Percentiles rank a stretch among this genome's conserved stretches.
Evolutionary conservation across 2,888 invertebrate genomes (phyloP).

Genomic region (Napeogenes inachia): DNA sequence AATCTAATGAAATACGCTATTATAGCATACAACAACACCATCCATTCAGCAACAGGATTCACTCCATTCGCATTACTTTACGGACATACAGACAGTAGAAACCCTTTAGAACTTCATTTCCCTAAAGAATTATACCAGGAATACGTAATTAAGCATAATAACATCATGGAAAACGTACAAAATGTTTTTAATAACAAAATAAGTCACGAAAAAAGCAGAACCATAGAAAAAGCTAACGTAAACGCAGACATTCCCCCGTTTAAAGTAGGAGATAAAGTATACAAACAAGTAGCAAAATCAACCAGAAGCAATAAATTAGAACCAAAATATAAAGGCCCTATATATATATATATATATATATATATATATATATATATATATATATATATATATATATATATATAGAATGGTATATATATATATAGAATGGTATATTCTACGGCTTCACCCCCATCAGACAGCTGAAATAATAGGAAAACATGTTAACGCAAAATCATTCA

Average conservation of each 20-base stretch:
- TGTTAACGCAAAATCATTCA: no score
- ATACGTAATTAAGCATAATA: conserved; percentile 81
- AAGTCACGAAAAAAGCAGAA: conserved; percentile 20
- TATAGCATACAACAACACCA: conserved; percentile 26
- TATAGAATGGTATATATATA: no score
- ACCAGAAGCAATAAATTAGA: conserved; percentile 20
- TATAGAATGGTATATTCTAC: no score
- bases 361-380: no score
- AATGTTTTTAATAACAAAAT: conserved; percentile 9
- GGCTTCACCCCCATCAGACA: no score
- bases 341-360: no score
- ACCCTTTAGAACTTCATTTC: conserved; percentile 25
- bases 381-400: no score
- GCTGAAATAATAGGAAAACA: no score
- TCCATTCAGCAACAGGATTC: conserved; percentile 24
- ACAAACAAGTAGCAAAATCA: conserved; percentile 36
- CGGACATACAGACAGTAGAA: conserved; percentile 18
- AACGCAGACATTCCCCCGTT: conserved; percentile 27
- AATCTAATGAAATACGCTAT: conserved; percentile 9
- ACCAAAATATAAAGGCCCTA: no score
- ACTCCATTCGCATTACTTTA: conserved; percentile 28
- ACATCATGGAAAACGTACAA: neutral
- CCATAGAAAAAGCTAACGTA: conserved; percentile 18
- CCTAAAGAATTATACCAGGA: conserved; percentile 78
- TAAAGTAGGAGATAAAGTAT: conserved; percentile 34